Evolutionary conservation across 2,113 vertebrate species (phyloP), one percentile per base, ranked within the genome.

Genomic region (Sebastes fasciatus): DNA sequence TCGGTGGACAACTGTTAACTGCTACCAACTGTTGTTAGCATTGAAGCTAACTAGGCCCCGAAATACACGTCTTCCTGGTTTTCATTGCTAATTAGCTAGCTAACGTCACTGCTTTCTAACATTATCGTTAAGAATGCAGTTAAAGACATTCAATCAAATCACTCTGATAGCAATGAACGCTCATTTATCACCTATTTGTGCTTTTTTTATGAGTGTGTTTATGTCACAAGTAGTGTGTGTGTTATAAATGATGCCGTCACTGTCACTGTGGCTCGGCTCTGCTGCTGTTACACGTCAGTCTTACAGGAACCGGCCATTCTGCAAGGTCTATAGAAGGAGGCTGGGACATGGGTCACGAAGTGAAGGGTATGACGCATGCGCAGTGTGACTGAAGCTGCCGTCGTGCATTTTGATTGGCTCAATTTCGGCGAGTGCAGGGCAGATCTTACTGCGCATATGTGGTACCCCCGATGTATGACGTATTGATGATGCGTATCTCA

Each of bases 221-320:
- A 13, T 70, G 17, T 61, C 0, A 14, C 23, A 48, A 0, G 4
- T 7, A 1, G 0, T 13, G 8, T 2, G 0, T 48, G 17, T 62
- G 10, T 26, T 6, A 5, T 2, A 23, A 64, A 8, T 34, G 5
- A 17, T 21, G 17, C 55, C 51, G 21, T 23, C n/a, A 17, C 52
- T 51, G 60, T 65, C 49, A 14, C 11, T 12, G 34, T 34, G 52
- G 54, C 72, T 83, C 13, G 54, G 61, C 60, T 61, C 45, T 71
- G 66, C 83, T 86, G 87, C 83, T 93, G 86, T 94, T 90, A 94
- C 94, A 95, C 94, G 93, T 95, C 94, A 95, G 91, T 93, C 91
- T 95, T 94, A 92, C 9, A 66, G 40, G 52, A 34, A 34, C 34
- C 34, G 34, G 34, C 34, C 34, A 34, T 34, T 34, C 34, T 34